phyloP scores from a whole-genome alignment of 2,797 vertebrate species.

The Xenentodon cancila region DNA sequence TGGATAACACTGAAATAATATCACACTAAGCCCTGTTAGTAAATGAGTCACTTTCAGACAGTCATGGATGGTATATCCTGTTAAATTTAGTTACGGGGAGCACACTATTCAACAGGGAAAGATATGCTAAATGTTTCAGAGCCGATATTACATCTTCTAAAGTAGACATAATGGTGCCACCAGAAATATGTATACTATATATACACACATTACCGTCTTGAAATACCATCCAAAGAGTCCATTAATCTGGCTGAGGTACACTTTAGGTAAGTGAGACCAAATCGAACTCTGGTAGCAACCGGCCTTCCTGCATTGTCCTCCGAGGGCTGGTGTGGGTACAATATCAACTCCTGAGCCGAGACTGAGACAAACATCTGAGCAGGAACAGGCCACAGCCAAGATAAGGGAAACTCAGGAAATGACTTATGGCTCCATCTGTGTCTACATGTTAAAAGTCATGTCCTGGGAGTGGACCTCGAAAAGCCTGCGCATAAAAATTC shows the following conservation, averaged over 20 bases:
- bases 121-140: slow-evolving; percentile 4
- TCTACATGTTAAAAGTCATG: slow-evolving; percentile 46
- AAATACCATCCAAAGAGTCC: slow-evolving; percentile 43
- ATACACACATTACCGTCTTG: slow-evolving; percentile 30
- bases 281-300: slow-evolving; percentile 57
- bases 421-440: slow-evolving; percentile 70
- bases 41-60: not conserved
- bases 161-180: slow-evolving; percentile 29
- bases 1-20: not conserved
- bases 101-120: not conserved
- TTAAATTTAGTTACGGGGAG: not conserved
- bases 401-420: slow-evolving; percentile 75
- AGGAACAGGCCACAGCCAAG: slow-evolving; percentile 53
- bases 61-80: not conserved
- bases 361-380: slow-evolving; percentile 52
- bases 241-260: slow-evolving; percentile 52
- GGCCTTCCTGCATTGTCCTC: slow-evolving; percentile 49
- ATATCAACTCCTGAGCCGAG: slow-evolving; percentile 40
- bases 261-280: slow-evolving; percentile 61
- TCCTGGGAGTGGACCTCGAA: slow-evolving; percentile 46
- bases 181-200: slow-evolving; percentile 2
- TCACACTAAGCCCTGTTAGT: not conserved
- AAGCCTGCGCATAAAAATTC: slow-evolving; percentile 44
- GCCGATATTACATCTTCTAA: slow-evolving; percentile 13
- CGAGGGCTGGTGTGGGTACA: slow-evolving; percentile 39